A percentile compares a stretch with the other conserved stretches of the same genome.
phyloP scores from a whole-genome alignment of 2,113 vertebrate species.

The Rhynchomys soricoides region DNA sequence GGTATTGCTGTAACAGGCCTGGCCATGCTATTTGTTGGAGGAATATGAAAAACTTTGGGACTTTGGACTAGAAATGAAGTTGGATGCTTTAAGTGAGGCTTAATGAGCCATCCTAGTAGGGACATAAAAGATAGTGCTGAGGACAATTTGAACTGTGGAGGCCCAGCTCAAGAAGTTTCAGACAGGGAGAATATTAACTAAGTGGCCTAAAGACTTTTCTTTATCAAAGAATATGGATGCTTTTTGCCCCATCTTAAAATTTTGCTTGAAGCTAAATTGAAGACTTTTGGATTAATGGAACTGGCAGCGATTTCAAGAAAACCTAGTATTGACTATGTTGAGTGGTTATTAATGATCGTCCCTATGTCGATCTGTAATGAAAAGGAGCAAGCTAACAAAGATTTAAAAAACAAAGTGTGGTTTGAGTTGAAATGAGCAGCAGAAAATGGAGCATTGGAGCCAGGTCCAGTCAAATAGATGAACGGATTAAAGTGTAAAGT shows the following conservation, averaged over 20 bases:
- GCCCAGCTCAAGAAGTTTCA: background rate
- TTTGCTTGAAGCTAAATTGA: too few species aligned
- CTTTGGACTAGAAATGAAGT: background rate
- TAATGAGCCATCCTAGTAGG: background rate
- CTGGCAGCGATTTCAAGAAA: too few species aligned
- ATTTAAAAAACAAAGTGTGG: background rate
- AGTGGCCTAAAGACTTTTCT: background rate
- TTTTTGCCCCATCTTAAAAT: too few species aligned
- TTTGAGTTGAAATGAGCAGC: background rate
- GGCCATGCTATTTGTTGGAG: background rate
- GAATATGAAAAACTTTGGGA: background rate
- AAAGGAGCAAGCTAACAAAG: background rate
- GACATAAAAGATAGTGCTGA: background rate
- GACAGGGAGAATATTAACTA: background rate
- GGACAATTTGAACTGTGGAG: background rate
- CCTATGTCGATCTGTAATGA: background rate
- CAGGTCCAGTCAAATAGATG: background rate
- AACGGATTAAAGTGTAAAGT: background rate
- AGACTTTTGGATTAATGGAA: too few species aligned
- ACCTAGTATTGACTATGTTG: background rate
- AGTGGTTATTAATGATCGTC: background rate
- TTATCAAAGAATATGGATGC: too few species aligned
- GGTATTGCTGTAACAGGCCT: background rate
- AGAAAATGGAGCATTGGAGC: background rate
- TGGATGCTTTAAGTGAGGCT: background rate